Base-by-base conservation (phyloP, 2,113 vertebrate species). In the Silurus asotus region DNA sequence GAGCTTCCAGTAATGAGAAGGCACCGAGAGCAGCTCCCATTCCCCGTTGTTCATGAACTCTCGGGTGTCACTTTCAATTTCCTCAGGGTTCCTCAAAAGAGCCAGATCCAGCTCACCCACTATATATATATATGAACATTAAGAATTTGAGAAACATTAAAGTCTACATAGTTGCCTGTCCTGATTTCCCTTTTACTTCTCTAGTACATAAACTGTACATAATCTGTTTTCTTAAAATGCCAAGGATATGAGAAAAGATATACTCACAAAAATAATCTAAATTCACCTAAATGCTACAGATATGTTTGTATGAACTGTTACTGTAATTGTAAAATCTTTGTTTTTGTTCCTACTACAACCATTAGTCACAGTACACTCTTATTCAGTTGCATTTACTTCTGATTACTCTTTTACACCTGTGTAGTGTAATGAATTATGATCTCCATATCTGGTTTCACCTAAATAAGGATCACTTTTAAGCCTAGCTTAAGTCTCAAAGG, bases 11-110 rank as follows among this genome's bases (percentile, higher is more conserved):
- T 96, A 96, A 5, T 83, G 87, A 1, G 96, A 94, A 3, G 95
- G 94, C 55, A 97, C 91, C 14, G 96, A 95, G 45, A 97, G 91
- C 86, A 97, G 95, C 67, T 97, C 96, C 96, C 96, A 97, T 86
- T 97, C 96, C 0, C 96, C 94, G 4, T 96, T 93, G 56, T 96
- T 95, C 93, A 96, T 90, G 89, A 96, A 97, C 75, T 92, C 86
- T 72, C 89, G 90, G 75, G 93, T 94, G 84, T 97, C 94, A 6
- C 89, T 93, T 56, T 94, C 90, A 0, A 96, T 93, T 78, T 94
- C 92, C 61, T 95, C 95, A 0, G 90, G 90, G 48, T 93, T 95
- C 83, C 96, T 95, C 94, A 95, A 94, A 81, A 96, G 93, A 59
- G 93, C 93, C 89, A 97, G 91, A 91, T 97, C 93, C 70, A 97